These are phyloP conservation scores for Hyppa rectilinea DNA, from an alignment of 2,888 invertebrate species.

Conservation along the genomic window DNA sequence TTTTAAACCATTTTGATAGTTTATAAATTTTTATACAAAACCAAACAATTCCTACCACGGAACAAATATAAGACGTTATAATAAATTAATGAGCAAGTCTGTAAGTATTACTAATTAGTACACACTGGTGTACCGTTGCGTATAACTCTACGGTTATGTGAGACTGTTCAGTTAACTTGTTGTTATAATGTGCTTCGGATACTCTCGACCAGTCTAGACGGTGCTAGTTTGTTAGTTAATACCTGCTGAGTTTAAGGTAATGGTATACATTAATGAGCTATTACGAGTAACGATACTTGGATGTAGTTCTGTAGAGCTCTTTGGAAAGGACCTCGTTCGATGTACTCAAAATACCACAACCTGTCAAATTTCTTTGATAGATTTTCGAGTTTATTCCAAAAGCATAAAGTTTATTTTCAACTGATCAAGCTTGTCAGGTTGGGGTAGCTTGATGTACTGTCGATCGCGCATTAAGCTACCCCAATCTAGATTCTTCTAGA, in stretches of 20 bases:
- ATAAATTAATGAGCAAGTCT: constrained; percentile 45
- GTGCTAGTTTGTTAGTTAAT: constrained; percentile 5
- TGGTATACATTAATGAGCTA: not conserved
- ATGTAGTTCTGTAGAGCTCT: not conserved
- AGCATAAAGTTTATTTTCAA: no score
- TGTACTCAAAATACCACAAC: no score
- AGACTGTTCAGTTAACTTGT: constrained; percentile 43
- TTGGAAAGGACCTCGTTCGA: not conserved
- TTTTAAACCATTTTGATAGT: no score
- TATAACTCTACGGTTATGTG: constrained; percentile 36
- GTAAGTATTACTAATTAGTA: constrained; percentile 40
- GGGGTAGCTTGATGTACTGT: no score
- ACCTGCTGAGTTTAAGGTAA: not conserved
- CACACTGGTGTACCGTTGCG: constrained; percentile 25
- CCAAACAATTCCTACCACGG: not conserved
- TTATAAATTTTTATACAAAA: not conserved
- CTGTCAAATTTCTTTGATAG: no score
- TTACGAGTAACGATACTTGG: not conserved
- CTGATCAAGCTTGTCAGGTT: no score
- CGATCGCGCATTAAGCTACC: no score
- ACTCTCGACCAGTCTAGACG: constrained; percentile 8
- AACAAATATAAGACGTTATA: not conserved
- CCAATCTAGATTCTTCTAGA: no score
- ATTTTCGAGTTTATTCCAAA: no score
- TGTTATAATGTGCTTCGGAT: constrained; percentile 19